Conservation (phyloP, 2,797 vertebrate species). For the Percopsis omiscomaycus region DNA sequence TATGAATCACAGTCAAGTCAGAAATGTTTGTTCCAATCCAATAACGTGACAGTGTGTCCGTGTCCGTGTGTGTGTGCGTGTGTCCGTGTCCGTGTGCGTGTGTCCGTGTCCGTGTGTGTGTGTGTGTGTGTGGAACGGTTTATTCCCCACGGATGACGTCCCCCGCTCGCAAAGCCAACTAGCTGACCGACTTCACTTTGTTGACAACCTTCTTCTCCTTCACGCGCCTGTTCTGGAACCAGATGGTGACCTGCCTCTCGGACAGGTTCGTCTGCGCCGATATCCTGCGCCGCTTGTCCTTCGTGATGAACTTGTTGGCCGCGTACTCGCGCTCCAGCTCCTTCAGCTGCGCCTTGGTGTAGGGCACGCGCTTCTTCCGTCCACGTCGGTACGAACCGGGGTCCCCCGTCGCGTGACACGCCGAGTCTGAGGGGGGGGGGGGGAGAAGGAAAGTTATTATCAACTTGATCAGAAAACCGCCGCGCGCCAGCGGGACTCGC, state of each 20-base stretch:
- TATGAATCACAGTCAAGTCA: slow-evolving; percentile 58
- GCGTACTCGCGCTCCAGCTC: slow-evolving; percentile 98
- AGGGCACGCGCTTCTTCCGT: slow-evolving; percentile 96
- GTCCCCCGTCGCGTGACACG: slow-evolving; percentile 80
- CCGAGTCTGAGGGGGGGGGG: slow-evolving; percentile 58
- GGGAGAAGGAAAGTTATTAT: slow-evolving; percentile 6
- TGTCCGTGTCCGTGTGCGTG: slow-evolving; percentile 33
- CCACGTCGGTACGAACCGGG: slow-evolving; percentile 90
- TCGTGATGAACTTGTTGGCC: slow-evolving; percentile 99
- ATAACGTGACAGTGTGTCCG: slow-evolving; percentile 24
- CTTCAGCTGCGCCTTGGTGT: slow-evolving; percentile 98
- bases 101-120: slow-evolving; percentile 8
- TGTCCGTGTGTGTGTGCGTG: slow-evolving; percentile 15
- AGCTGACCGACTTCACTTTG: slow-evolving; percentile 96
- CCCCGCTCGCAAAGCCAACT: slow-evolving; percentile 68
- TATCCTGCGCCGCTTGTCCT: slow-evolving; percentile 98
- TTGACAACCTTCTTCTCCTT: slow-evolving; percentile 99
- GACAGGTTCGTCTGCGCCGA: slow-evolving; percentile 96
- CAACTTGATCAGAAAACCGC: background rate
- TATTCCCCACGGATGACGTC: slow-evolving; percentile 39
- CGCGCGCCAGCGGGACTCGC: no score
- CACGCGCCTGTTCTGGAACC: slow-evolving; percentile 98
- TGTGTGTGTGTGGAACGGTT: slow-evolving; percentile 15
- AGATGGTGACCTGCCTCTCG: slow-evolving; percentile 97
- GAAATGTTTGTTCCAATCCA: slow-evolving; percentile 47